A percentile compares a stretch with the other conserved stretches of the same genome.
phyloP scores from a whole-genome alignment of 2,113 vertebrate genomes.

The Sinocyclocheilus anophthalmus region DNA sequence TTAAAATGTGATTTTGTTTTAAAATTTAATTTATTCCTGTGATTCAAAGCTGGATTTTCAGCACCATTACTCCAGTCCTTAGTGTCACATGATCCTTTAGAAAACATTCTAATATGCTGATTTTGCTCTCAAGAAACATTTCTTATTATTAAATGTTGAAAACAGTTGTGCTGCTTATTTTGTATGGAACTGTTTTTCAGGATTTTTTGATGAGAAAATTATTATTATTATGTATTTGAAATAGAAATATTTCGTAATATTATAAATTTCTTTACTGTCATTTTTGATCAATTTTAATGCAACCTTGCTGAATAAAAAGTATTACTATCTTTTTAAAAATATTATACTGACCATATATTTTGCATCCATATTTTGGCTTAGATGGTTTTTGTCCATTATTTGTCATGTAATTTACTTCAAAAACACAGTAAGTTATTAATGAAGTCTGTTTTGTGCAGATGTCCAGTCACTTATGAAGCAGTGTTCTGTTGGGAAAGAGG shows the following conservation, averaged over 20 bases:
- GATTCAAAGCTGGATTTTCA: too few species aligned
- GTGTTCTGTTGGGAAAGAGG: background rate
- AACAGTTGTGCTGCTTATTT: background rate
- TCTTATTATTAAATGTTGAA: background rate
- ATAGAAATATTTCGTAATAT: background rate
- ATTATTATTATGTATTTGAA: background rate
- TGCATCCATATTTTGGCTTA: background rate
- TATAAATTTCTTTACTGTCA: background rate
- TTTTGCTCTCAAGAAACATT: background rate
- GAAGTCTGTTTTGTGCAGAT: background rate
- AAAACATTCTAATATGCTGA: background rate
- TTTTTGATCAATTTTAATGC: background rate
- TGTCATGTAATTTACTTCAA: background rate
- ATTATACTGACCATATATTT: background rate
- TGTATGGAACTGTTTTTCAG: background rate
- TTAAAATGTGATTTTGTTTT: too few species aligned
- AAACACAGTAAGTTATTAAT: background rate
- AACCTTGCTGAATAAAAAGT: background rate
- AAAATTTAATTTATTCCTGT: too few species aligned
- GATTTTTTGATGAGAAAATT: background rate
- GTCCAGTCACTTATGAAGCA: background rate
- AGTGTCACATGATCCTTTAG: background rate
- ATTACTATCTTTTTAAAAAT: background rate
- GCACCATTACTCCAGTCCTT: too few species aligned
- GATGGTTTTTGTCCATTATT: background rate